A percentile compares a stretch with the other conserved stretches of the same genome.
Evolutionary conservation across 2,113 vertebrate genomes (phyloP).

Genomic region (Labeo catla): DNA sequence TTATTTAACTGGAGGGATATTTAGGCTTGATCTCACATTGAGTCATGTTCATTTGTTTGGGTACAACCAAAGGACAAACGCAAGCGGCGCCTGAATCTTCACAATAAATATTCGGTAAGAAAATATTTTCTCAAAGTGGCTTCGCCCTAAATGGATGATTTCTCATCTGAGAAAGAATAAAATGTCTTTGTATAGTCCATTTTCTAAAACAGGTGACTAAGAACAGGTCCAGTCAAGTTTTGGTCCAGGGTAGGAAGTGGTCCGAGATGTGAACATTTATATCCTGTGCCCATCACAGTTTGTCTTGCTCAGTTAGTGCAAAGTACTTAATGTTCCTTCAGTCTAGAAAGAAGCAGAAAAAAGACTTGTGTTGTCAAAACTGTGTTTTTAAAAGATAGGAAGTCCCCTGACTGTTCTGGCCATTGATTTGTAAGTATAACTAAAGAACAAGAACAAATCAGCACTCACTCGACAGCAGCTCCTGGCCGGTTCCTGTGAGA

Average conservation of each 20-base stretch:
- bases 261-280: not conserved
- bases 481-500: conserved; percentile 64
- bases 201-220: not conserved
- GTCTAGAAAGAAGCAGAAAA: conserved; percentile 62
- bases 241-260: conserved; percentile 43
- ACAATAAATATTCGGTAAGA: not conserved
- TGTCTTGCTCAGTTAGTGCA: conserved; percentile 23
- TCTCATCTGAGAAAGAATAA: not conserved
- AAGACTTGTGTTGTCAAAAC: not conserved
- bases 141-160: not conserved
- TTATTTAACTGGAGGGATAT: not conserved
- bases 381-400: not conserved
- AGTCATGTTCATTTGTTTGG: conserved; percentile 12
- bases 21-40: conserved; percentile 3
- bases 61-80: not conserved
- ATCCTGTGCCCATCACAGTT: not conserved
- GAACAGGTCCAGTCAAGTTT: conserved; percentile 4
- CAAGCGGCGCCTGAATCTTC: not conserved
- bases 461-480: conserved; percentile 70
- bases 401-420: not conserved
- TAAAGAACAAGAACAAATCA: not conserved
- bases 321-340: conserved; percentile 76
- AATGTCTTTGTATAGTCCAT: not conserved
- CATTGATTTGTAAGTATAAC: not conserved
- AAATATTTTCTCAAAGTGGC: not conserved